These are phyloP conservation scores for Acyrthosiphon pisum DNA, from an alignment of 1,140 invertebrate species.

Conservation along the genomic window DNA sequence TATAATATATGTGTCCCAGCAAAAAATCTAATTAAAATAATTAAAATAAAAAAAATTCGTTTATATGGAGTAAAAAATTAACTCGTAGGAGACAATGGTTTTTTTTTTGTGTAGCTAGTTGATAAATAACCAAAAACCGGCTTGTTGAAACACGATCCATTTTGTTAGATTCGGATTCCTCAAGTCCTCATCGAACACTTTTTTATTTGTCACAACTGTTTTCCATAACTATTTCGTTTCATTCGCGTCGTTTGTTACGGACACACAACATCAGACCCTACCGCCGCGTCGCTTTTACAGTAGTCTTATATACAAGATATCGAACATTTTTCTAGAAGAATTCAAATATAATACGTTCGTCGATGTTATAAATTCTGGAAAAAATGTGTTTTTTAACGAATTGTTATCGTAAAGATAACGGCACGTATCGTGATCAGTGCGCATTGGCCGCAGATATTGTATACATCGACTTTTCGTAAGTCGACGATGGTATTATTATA, in stretches of 20 bases:
- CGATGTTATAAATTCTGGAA: not conserved
- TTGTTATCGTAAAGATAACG: not conserved
- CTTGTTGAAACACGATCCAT: slow-evolving; percentile 20
- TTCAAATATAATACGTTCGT: not conserved
- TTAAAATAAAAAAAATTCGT: not conserved
- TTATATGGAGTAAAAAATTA: not conserved
- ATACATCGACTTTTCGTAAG: slow-evolving; percentile 34
- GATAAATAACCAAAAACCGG: not conserved
- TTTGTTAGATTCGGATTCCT: not conserved
- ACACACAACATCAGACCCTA: not conserved
- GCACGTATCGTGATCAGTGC: not conserved
- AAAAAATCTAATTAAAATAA: not conserved
- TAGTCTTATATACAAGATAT: not conserved
- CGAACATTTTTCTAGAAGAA: not conserved
- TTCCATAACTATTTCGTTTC: not conserved
- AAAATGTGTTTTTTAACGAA: slow-evolving; percentile 41
- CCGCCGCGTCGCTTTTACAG: too few species aligned
- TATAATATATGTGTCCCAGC: not conserved
- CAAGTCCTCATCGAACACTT: not conserved
- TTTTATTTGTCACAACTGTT: not conserved
- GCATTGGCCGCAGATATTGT: not conserved
- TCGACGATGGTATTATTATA: not conserved
- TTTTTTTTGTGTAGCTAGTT: not conserved
- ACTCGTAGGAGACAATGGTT: not conserved
- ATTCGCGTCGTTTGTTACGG: not conserved